Base-by-base conservation (phyloP, 2,797 vertebrate species). In the Leuciscus waleckii region DNA sequence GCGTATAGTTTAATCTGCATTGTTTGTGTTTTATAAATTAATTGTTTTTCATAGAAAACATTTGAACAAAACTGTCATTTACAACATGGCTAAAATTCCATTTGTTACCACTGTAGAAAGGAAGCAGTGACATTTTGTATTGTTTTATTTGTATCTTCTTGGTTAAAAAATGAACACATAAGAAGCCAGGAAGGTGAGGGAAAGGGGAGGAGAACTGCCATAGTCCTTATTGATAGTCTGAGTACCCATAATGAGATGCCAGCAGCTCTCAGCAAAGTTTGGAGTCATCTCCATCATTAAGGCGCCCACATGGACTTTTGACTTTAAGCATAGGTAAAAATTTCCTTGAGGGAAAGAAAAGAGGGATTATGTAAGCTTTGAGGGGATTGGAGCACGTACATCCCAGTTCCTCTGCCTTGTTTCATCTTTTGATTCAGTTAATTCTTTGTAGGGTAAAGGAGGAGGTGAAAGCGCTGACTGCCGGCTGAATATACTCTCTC, bases 331-430 rank as follows among this genome's bases (percentile, higher is more conserved):
- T 86, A 84, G 86, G 90, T 89, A 89, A 91, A 91, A 88, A 90
- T 92, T 90, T 91, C 82, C 75, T 93, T 86, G 81, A 87, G 88
- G 89, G 88, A 93, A 95, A 95, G 91, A 94, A 94, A 74, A 94
- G 90, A 79, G 84, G 90, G 92, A 95, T 96, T 96, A 96, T 92
- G 91, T 89, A 91, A 93, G 91, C 91, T 97, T 97, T 95, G 89
- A 90, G 92, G 56, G 90, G 92, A 94, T 95, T 92, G 65, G 87
- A 91, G 84, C 79, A 89, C 90, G 94, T 95, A 93, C 87, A 91
- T 87, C 94, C 93, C 87, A 90, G 87, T 93, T 92, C 89, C 91
- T 90, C 90, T 19, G 19, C 90, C 92, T 87, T 86, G 87, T 95
- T 93, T 96, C 89, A 94, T 96, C 90, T 95, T 92, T 78, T 90